Evolutionary conservation across 2,797 vertebrate genomes (phyloP).

Genomic region (Myoxocephalus aenaeus): DNA sequence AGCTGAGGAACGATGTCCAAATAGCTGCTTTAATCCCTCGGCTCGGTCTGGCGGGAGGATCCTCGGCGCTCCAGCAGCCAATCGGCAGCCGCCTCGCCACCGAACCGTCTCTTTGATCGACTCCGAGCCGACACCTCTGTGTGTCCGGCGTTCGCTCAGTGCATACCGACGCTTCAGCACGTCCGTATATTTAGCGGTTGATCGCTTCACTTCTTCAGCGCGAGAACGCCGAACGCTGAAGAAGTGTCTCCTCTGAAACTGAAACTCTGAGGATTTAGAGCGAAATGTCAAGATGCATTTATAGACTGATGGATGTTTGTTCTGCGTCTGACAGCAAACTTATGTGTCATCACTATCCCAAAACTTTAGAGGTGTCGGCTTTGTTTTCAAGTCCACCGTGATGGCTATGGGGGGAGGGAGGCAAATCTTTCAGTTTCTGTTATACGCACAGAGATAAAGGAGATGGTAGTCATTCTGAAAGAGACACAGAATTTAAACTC

Average conservation of each 20-base stretch:
- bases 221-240: conserved; percentile 34
- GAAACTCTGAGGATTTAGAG: conserved; percentile 42
- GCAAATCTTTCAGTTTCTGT: background rate
- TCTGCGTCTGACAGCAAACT: conserved; percentile 4
- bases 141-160: conserved; percentile 40
- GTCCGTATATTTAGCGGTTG: conserved; percentile 68
- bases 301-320: background rate
- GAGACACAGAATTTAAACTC: background rate
- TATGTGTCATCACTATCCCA: conserved; percentile 9
- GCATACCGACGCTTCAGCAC: conserved; percentile 65
- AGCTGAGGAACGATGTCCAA: conserved; percentile 80
- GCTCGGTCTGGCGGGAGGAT: conserved; percentile 62
- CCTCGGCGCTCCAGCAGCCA: conserved; percentile 50
- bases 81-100: conserved; percentile 41
- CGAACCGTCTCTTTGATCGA: conserved; percentile 63
- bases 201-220: conserved; percentile 48
- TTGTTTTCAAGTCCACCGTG: background rate
- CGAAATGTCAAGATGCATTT: conserved; percentile 4
- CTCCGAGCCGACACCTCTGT: conserved; percentile 63
- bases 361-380: conserved; percentile 4
- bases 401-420: no score
- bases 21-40: conserved; percentile 79
- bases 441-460: no score
- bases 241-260: conserved; percentile 52
- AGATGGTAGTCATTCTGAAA: background rate